These are phyloP conservation scores for Trichopria drosophilae DNA, from an alignment of 2,888 invertebrate genomes.

Conservation along the genomic window DNA sequence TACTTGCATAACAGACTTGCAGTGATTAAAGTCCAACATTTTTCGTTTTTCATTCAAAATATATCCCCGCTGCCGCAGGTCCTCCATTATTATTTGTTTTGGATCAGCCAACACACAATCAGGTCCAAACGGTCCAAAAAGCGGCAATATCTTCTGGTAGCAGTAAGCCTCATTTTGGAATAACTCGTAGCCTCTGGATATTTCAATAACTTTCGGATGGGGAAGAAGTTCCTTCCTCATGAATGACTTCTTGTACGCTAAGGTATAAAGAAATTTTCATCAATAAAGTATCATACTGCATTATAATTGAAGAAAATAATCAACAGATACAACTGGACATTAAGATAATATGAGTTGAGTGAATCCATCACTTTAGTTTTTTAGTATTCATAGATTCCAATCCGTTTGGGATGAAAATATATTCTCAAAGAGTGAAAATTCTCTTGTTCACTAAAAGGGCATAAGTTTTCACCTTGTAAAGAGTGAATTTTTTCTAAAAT, in stretches of 20 bases:
- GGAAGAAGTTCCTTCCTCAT: slow-evolving; percentile 39
- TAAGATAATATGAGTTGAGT: no score
- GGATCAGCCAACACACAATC: slow-evolving; percentile 37
- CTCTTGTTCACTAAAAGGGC: no score
- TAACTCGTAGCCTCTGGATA: slow-evolving; percentile 33
- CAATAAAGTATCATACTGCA: background rate
- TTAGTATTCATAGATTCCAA: no score
- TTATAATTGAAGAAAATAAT: no score
- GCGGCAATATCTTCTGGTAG: slow-evolving; percentile 38
- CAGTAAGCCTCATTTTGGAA: slow-evolving; percentile 42
- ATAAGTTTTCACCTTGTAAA: no score
- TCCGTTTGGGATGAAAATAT: no score
- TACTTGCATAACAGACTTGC: slow-evolving; percentile 40
- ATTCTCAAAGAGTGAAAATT: no score
- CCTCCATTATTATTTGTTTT: slow-evolving; percentile 43
- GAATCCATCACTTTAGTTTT: no score
- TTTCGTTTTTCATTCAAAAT: slow-evolving; percentile 35
- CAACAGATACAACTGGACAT: no score
- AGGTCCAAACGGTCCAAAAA: slow-evolving; percentile 37
- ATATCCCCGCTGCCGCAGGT: slow-evolving; percentile 39
- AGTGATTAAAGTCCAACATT: slow-evolving; percentile 42
- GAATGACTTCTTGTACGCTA: slow-evolving; percentile 41
- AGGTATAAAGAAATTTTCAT: slow-evolving; percentile 11
- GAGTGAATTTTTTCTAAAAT: no score
- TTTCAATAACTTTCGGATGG: slow-evolving; percentile 28